Evolutionary conservation across 2,113 vertebrate species (phyloP).

Genomic region (Apteryx mantelli): DNA sequence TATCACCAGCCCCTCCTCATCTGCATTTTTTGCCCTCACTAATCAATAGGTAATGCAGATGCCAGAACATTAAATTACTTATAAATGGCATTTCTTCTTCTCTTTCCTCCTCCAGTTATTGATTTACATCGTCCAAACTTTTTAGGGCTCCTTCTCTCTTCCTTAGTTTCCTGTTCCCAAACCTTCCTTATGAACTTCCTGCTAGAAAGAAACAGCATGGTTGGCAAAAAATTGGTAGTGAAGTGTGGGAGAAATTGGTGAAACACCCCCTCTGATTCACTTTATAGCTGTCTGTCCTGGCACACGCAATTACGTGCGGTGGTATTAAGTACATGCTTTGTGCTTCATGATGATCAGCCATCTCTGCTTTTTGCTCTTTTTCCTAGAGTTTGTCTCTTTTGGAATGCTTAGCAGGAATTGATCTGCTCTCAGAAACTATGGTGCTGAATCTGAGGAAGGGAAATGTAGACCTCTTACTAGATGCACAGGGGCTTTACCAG

Average conservation of each 20-base stretch:
- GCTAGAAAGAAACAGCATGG: background rate
- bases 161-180: background rate
- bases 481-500: background rate
- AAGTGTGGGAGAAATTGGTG: background rate
- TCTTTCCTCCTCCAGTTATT: background rate
- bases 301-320: background rate
- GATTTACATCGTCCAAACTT: background rate
- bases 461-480: background rate
- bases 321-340: background rate
- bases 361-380: background rate
- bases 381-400: background rate
- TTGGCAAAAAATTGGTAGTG: background rate
- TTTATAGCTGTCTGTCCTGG: background rate
- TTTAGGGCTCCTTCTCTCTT: background rate
- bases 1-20: background rate
- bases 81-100: background rate
- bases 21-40: slow-evolving; percentile 32
- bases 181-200: background rate
- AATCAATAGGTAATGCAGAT: slow-evolving; percentile 30
- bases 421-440: background rate
- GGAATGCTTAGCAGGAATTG: background rate
- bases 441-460: background rate
- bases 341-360: background rate
- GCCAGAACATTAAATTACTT: slow-evolving; percentile 21
- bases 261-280: background rate